Conservation (phyloP, 2,888 invertebrate genomes). For the Biston stratarius region DNA sequence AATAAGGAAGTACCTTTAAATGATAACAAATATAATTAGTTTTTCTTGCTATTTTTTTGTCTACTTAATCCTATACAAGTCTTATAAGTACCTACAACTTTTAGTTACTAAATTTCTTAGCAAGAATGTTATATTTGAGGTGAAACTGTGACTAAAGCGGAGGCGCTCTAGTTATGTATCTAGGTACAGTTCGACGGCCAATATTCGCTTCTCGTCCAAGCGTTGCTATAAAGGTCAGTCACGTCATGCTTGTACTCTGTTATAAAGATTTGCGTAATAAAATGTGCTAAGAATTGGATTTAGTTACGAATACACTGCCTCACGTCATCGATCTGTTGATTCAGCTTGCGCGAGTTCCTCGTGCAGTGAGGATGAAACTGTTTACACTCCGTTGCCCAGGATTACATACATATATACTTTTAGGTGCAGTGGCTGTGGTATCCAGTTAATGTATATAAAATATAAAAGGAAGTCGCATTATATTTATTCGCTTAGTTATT, state of each 20-base stretch:
- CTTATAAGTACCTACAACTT: too few species aligned
- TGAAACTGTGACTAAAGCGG: background rate
- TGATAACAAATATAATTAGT: too few species aligned
- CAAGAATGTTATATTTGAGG: background rate
- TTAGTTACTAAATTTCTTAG: too few species aligned
- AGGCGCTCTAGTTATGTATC: background rate
- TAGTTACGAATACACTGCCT: background rate
- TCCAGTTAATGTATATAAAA: background rate
- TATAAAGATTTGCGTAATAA: slow-evolving; percentile 23
- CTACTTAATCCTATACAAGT: too few species aligned
- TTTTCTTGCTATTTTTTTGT: too few species aligned
- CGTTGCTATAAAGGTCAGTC: slow-evolving; percentile 22
- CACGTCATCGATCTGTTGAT: slow-evolving; percentile 19
- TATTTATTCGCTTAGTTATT: background rate
- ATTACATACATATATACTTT: background rate
- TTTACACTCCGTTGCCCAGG: background rate
- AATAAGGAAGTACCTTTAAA: too few species aligned
- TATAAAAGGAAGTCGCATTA: background rate
- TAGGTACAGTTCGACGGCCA: background rate
- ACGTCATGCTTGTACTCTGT: background rate
- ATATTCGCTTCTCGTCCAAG: background rate
- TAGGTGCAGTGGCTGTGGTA: background rate
- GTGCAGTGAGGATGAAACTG: background rate
- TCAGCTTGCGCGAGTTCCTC: slow-evolving; percentile 14
- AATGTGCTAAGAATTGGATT: slow-evolving; percentile 25